Conservation (phyloP, 37 sponge, comb jelly and placozoan genomes). For the Lycopodina hypogea region DNA sequence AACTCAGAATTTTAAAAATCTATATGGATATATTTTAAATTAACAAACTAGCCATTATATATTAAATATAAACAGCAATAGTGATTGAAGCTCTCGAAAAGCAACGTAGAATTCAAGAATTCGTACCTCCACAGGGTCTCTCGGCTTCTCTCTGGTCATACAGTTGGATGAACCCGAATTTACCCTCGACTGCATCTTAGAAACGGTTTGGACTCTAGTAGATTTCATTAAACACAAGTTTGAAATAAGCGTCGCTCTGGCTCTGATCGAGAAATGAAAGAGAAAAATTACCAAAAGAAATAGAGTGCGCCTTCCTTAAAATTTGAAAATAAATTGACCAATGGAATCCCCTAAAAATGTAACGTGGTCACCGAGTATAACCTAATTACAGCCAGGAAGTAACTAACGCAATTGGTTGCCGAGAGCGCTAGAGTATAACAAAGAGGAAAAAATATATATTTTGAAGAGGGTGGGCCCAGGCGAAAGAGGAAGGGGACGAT, state of each 20-base stretch:
- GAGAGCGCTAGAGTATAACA: too few relatives aligned
- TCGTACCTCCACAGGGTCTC: slow-evolving; percentile 69
- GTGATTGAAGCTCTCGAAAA: neutral
- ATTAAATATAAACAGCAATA: neutral
- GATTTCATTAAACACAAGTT: too few relatives aligned
- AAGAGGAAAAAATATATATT: too few relatives aligned
- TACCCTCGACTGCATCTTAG: slow-evolving; percentile 16
- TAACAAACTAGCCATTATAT: neutral
- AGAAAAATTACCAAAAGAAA: neutral
- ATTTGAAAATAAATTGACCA: neutral
- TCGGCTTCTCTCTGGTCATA: slow-evolving; percentile 4
- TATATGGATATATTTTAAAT: neutral
- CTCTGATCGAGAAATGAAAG: too few relatives aligned
- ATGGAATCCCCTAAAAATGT: neutral
- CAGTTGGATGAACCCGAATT: slow-evolving; percentile 7
- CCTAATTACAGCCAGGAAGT: too few relatives aligned
- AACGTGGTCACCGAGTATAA: too few relatives aligned
- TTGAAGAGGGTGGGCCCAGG: too few relatives aligned
- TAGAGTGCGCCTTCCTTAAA: neutral
- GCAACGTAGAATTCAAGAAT: neutral
- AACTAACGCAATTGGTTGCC: too few relatives aligned
- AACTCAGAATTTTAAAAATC: neutral
- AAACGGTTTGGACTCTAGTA: too few relatives aligned
- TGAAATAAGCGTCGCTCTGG: too few relatives aligned
- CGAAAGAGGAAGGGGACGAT: too few relatives aligned